Percentiles rank a stretch among this genome's conserved stretches.
phyloP scores from a whole-genome alignment of 92 coral and sea anemone species.

The Parazoanthus swiftii region DNA sequence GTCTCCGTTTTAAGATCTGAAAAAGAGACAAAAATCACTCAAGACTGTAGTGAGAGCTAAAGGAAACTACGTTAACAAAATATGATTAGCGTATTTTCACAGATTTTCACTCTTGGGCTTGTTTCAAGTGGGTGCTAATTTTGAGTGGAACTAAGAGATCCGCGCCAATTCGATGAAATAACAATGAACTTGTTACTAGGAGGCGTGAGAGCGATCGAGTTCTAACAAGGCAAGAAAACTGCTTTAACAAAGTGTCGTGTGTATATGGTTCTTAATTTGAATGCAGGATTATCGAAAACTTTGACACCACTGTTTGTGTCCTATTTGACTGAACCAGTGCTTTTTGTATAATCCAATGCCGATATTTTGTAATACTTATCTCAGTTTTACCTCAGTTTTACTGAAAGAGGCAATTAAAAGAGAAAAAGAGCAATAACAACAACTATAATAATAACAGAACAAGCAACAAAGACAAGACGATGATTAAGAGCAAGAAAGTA shows the following conservation, averaged over 20 bases:
- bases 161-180: not conserved
- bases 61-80: not conserved
- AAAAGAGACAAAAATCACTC: constrained; percentile 1
- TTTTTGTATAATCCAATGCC: too few species aligned
- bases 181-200: not conserved
- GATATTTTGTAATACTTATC: not conserved
- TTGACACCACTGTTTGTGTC: too few species aligned
- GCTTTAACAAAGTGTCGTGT: not conserved
- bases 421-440: not conserved
- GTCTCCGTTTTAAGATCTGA: not conserved
- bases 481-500: not conserved
- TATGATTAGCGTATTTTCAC: constrained; percentile 7
- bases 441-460: not conserved
- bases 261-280: too few species aligned
- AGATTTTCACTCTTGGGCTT: not conserved
- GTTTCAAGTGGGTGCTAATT: constrained; percentile 33
- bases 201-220: not conserved
- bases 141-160: constrained; percentile 9
- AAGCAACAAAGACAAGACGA: not conserved
- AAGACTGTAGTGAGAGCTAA: not conserved
- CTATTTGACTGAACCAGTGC: too few species aligned
- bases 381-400: not conserved
- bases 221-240: not conserved
- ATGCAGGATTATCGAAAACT: too few species aligned
- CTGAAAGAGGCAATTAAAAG: not conserved